These are phyloP conservation scores for Cotesia glomerata DNA, from an alignment of 1,140 invertebrate species.

Conservation along the genomic window DNA sequence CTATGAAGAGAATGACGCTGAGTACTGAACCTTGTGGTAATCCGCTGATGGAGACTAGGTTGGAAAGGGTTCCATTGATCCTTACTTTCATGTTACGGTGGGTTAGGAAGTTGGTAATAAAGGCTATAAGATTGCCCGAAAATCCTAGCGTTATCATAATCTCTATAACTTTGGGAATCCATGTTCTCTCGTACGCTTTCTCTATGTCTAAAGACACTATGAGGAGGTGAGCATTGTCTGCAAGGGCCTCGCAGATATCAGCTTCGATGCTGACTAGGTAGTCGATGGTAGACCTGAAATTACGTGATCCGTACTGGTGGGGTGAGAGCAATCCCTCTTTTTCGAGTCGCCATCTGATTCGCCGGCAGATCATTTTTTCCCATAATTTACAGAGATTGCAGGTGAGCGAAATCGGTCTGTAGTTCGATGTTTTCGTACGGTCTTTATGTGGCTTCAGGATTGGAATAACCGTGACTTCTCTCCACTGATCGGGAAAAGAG, in stretches of 20 bases:
- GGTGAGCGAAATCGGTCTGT: not conserved
- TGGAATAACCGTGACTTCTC: not conserved
- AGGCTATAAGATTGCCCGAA: slow-evolving; percentile 21
- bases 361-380: slow-evolving; percentile 18
- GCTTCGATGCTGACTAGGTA: slow-evolving; percentile 30
- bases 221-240: slow-evolving; percentile 32
- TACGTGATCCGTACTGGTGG: slow-evolving; percentile 32
- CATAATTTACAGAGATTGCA: slow-evolving; percentile 10
- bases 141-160: slow-evolving; percentile 9
- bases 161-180: slow-evolving; percentile 25
- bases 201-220: slow-evolving; percentile 40
- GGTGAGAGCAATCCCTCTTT: slow-evolving; percentile 32
- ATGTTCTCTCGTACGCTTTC: slow-evolving; percentile 42
- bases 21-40: slow-evolving; percentile 35
- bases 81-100: slow-evolving; percentile 13
- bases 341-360: slow-evolving; percentile 27
- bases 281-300: slow-evolving; percentile 35
- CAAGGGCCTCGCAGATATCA: slow-evolving; percentile 36
- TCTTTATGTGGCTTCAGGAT: not conserved
- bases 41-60: slow-evolving; percentile 18
- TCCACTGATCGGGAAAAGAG: not conserved
- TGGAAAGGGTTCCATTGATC: not conserved
- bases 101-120: slow-evolving; percentile 24
- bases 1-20: slow-evolving; percentile 33
- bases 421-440: not conserved